Evolutionary conservation across 2,113 vertebrate genomes (phyloP), one percentile per base, ranked within the genome.

Genomic region (Pluvianellus socialis): DNA sequence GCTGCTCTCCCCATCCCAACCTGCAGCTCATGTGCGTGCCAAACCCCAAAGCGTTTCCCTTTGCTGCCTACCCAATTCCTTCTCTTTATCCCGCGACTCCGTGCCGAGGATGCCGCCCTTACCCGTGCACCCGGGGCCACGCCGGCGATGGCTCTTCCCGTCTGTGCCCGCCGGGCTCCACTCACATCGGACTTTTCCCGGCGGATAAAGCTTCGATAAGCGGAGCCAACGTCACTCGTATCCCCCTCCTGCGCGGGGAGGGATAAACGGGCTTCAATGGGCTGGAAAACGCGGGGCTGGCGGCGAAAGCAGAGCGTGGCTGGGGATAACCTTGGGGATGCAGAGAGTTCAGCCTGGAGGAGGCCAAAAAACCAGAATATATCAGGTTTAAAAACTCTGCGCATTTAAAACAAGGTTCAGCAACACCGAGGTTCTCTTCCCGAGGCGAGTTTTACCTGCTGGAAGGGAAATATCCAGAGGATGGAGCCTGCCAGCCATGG

Each of bases 401-500:
- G 49, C 5, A 56, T 40, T 59, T 35, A 27, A 61, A 81, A 35
- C 20, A 16, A 35, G 33, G 28, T 17, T 7, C 4, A 76, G 28
- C 9, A 20, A 26, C 0, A 24, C 42, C 10, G 9, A 23, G 22
- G 4, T 40, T 30, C 42, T 18, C 10, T 49, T 61, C 77, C 9
- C 38, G 26, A 55, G 14, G 27, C 1, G 59, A 18, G 17, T 9
- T 81, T 58, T 24, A 35, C 35, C 44, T 75, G 7, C 42, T 16
- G 47, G 45, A 61, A 72, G 42, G 10, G 82, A 56, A 81, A 68
- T 1, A 28, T 0, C 26, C 44, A 4, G 28, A 20, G 76, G 28
- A 56, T 4, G 35, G 40, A 86, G 56, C 56, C 35, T 1, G 4
- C 40, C 1, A 2, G 1, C 9, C 8, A 0, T 0, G 0, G 14